phyloP scores from a whole-genome alignment of 2,888 invertebrate genomes.

The Cheilosia variabilis region DNA sequence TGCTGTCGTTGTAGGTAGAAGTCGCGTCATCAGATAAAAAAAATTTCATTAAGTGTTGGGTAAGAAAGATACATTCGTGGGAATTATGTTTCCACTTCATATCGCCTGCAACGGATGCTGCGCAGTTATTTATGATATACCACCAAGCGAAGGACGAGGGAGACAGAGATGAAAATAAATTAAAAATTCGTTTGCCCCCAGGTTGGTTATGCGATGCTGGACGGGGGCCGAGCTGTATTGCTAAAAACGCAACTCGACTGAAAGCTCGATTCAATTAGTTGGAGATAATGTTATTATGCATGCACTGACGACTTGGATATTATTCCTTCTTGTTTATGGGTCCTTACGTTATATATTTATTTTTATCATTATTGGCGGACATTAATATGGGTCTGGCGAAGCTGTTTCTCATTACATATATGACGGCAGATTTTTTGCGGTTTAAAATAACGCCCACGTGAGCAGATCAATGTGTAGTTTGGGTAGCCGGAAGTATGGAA shows the following conservation, averaged over 20 bases:
- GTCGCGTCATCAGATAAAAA: conserved; percentile 35
- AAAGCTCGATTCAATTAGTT: conserved; percentile 45
- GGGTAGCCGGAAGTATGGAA: too few species aligned
- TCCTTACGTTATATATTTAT: neutral
- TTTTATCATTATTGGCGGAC: neutral
- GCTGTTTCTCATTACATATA: too few species aligned
- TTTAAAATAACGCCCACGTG: too few species aligned
- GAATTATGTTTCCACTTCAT: conserved; percentile 15
- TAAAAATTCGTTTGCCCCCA: conserved; percentile 18
- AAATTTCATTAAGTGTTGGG: conserved; percentile 44
- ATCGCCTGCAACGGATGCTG: conserved; percentile 36
- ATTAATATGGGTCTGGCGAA: too few species aligned
- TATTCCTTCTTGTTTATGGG: conserved; percentile 1
- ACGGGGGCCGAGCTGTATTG: neutral
- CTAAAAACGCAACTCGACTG: conserved; percentile 16
- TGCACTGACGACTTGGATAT: conserved; percentile 1
- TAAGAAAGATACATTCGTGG: conserved; percentile 20
- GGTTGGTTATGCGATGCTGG: neutral
- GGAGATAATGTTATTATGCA: conserved; percentile 26
- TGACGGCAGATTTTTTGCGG: too few species aligned
- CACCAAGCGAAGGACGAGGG: conserved; percentile 2
- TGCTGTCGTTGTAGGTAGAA: neutral
- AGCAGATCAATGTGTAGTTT: too few species aligned
- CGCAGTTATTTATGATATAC: conserved; percentile 33
- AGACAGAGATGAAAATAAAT: conserved; percentile 34